Conservation (phyloP, 1,140 invertebrate species). For the Bombus waltoni region DNA sequence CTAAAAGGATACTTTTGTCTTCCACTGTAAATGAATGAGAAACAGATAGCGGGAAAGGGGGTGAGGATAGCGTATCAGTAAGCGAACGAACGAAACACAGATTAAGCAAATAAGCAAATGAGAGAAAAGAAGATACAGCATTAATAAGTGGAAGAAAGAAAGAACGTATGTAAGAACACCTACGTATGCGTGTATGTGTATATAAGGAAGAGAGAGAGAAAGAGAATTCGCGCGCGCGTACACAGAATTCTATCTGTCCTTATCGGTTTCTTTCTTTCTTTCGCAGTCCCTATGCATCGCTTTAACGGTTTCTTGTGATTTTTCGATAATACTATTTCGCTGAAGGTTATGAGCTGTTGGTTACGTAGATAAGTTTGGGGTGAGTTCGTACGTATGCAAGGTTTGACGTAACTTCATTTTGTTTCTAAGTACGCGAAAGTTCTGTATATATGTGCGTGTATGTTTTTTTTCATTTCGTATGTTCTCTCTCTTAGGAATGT, state of each 20-base stretch:
- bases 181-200: background rate
- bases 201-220: background rate
- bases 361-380: slow-evolving; percentile 34
- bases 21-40: background rate
- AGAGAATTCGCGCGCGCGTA: slow-evolving; percentile 43
- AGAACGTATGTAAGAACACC: background rate
- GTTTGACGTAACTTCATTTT: slow-evolving; percentile 18
- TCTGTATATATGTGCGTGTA: background rate
- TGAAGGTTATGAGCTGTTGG: slow-evolving; percentile 42
- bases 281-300: slow-evolving; percentile 44
- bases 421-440: background rate
- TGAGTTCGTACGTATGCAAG: slow-evolving; percentile 22
- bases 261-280: slow-evolving; percentile 46
- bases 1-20: background rate
- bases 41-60: background rate
- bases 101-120: slow-evolving; percentile 27
- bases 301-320: slow-evolving; percentile 68
- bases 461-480: slow-evolving; percentile 25
- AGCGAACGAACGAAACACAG: background rate
- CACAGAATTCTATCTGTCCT: slow-evolving; percentile 30
- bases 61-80: background rate
- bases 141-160: slow-evolving; percentile 9
- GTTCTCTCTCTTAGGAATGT: slow-evolving; percentile 10
- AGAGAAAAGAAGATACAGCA: slow-evolving; percentile 5
- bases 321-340: slow-evolving; percentile 50